Base-by-base conservation (phyloP, 2,888 invertebrate species). In the Sphinx pinastri region DNA sequence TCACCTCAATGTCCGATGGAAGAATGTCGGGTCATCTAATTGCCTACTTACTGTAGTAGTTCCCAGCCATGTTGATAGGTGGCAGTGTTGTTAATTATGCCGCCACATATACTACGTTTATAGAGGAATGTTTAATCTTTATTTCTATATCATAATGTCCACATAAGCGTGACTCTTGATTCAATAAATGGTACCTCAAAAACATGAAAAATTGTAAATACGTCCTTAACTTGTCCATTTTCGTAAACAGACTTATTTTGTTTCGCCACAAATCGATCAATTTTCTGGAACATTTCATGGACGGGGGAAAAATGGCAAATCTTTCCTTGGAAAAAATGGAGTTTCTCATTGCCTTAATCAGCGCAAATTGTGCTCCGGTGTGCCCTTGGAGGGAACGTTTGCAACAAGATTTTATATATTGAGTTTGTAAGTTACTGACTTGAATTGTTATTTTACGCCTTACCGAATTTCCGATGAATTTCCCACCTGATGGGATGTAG, bases 401-500 rank as follows among this genome's bases (percentile, higher is more conserved):
- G 47, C 63, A 63, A 63, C 63, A 63, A 63, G 63, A 63, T 49
- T 63, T 63, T 49, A 63, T 47, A 47, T 63, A 49, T 63, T 19
- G 63, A 49, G 12, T 63, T 63, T 63, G 47, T 19, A 19, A 19
- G 63, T 49, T 49, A 7, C 49, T 49, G 19, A 0, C 47, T 13
- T 49, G 47, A 63, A 49, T 63, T 49, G 49, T 49, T 63, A 63
- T 63, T 63, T 49, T 47, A 63, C 49, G 63, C 19, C 63, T 47
- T 63, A 63, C 12, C 19, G 45, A 60, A 60, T 60, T 45, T 60
- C 10, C 11, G 19, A 16, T 19, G 2, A 8, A 55, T 19, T 55
- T 55, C 19, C 55, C 10, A 19, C 12, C 19, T 11, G 55, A 19
- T 19, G 11, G n/a, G 54, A 16, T 54, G n/a, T 16, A n/a, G 8